Evolutionary conservation across 2,797 vertebrate species (phyloP).

Genomic region (Silurus lanzhouensis): DNA sequence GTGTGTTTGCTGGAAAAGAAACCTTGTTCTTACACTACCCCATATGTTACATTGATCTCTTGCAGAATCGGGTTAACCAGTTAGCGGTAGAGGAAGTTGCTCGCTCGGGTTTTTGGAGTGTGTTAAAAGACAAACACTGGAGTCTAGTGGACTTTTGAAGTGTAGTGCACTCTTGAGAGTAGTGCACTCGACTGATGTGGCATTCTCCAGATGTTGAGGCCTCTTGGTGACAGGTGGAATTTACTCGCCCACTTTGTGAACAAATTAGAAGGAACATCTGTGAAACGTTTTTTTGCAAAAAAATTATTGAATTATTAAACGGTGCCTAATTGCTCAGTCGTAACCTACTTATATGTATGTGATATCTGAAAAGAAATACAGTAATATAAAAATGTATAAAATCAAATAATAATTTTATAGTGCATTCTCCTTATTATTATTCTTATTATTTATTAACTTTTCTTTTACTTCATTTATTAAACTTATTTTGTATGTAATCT

Average conservation of each 20-base stretch:
- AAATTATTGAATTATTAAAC: not conserved
- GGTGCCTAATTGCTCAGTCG: not conserved
- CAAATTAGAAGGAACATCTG: too few relatives aligned
- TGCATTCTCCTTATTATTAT: too few relatives aligned
- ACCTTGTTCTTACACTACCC: conserved; percentile 33
- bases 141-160: conserved; percentile 67
- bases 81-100: conserved; percentile 65
- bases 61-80: conserved; percentile 70
- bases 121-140: conserved; percentile 73
- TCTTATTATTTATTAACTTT: too few relatives aligned
- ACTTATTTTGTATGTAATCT: too few relatives aligned
- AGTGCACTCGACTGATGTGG: conserved; percentile 11
- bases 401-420: too few relatives aligned
- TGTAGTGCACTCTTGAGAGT: conserved; percentile 2
- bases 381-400: too few relatives aligned
- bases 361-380: too few relatives aligned
- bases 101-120: conserved; percentile 55
- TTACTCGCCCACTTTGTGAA: not conserved
- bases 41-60: conserved; percentile 66
- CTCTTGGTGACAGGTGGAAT: not conserved
- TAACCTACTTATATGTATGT: not conserved
- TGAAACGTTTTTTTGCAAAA: too few relatives aligned
- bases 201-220: conserved; percentile 8
- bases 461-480: too few relatives aligned
- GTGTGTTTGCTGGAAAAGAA: conserved; percentile 11